These are phyloP conservation scores for Axis porcinus DNA, from an alignment of 2,113 vertebrate genomes.

Conservation along the genomic window DNA sequence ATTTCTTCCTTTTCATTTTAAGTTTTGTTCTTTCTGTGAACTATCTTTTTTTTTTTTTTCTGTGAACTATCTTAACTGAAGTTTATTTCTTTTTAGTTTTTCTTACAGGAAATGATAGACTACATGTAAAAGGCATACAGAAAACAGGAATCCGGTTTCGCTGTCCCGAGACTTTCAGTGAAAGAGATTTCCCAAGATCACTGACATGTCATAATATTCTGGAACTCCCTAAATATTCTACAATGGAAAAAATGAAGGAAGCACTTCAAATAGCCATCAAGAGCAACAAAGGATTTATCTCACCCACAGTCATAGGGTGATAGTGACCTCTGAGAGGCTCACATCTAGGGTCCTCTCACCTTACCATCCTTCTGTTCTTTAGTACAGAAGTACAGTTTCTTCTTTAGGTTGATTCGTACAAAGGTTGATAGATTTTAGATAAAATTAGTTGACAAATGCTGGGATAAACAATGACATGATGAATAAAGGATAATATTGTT, in stretches of 20 bases:
- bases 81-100: conserved; percentile 80
- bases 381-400: background rate
- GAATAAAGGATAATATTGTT: conserved; percentile 6
- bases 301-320: accelerated
- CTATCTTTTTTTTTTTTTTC: background rate
- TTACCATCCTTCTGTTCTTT: background rate
- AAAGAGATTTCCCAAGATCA: conserved; percentile 77
- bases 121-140: conserved; percentile 75
- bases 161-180: conserved; percentile 38
- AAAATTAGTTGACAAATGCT: background rate
- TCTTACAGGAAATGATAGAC: conserved; percentile 81
- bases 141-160: conserved; percentile 74
- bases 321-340: background rate
- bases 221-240: conserved; percentile 78
- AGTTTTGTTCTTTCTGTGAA: background rate
- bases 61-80: background rate
- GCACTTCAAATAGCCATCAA: conserved; percentile 80
- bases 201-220: conserved; percentile 79
- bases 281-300: conserved; percentile 74
- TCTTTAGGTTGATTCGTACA: background rate
- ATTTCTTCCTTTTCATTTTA: conserved; percentile 1
- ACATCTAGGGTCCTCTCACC: background rate
- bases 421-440: background rate
- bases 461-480: background rate
- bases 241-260: conserved; percentile 69